Percentiles rank a stretch among this genome's conserved stretches.
Conservation (phyloP, 2,797 vertebrate species). For the Diceros bicornis region DNA sequence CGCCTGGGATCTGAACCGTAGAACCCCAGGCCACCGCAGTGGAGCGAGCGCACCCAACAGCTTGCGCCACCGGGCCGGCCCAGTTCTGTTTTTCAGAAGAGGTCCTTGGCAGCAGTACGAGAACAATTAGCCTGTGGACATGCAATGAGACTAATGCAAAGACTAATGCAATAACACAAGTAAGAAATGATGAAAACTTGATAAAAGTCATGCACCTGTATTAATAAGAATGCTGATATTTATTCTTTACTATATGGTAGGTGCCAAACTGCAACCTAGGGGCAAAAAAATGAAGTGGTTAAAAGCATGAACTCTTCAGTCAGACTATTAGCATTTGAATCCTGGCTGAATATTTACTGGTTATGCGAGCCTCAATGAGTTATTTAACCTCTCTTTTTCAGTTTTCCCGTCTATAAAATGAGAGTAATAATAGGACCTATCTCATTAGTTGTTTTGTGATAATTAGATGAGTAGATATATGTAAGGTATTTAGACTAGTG, state of each 20-base stretch:
- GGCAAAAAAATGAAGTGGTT: not conserved
- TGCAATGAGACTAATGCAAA: not conserved
- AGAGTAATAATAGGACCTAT: not conserved
- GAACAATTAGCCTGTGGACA: not conserved
- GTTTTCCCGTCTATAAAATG: constrained; percentile 23
- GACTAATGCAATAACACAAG: not conserved
- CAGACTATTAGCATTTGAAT: not conserved
- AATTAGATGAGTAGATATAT: not conserved
- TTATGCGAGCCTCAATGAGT: not conserved
- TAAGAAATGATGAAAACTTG: not conserved
- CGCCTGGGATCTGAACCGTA: too few species aligned
- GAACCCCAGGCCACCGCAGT: too few species aligned
- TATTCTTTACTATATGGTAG: not conserved
- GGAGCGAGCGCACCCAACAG: too few species aligned
- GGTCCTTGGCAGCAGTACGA: not conserved
- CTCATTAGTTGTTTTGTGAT: not conserved
- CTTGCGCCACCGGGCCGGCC: too few species aligned
- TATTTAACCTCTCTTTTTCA: constrained; percentile 1
- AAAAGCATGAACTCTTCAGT: not conserved
- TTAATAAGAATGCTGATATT: not conserved
- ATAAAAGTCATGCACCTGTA: not conserved
- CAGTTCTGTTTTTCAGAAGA: not conserved
- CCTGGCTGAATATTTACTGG: not conserved
- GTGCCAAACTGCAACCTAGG: not conserved
- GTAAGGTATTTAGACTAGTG: not conserved